Base-by-base conservation (phyloP, 2,113 vertebrate species). In the Rhinolophus sinicus region DNA sequence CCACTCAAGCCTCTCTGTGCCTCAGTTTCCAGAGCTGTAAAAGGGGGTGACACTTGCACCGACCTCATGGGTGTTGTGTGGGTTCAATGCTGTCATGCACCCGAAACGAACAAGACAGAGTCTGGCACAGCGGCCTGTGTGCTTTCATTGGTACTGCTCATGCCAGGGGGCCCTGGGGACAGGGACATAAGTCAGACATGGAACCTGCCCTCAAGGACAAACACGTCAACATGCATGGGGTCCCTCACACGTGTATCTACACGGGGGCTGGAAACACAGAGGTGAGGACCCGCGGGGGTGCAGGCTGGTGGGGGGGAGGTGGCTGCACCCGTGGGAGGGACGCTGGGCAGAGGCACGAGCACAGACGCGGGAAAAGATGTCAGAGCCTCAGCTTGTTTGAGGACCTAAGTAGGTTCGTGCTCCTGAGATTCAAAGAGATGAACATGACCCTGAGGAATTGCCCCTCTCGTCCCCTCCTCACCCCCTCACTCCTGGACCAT, bases 341-440 rank as follows among this genome's bases (percentile, higher is more conserved):
- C 1, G 14, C n/a, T 4, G 33, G 77, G 38, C 35, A 10, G 58
- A 30, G 58, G 19, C 22, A 22, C 3, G 3, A 11, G 38, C 30
- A 12, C 0, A 11, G 16, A 7, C 16, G 1, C 28, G 5, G 50
- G 13, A 16, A 33, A 24, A 4, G 8, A 26, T 7, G 22, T 2
- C 15, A 38, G 35, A 35, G 28, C 1, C n/a, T 30, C 33, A 0
- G 30, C 38, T 30, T 14, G 7, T 33, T 4, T 18, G 26, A 73
- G 24, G 6, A 38, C 18, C 30, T 13, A 24, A 1, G 16, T 9
- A 8, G 33, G 24, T 18, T 60, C 50, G 2, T 5, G 11, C 22
- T 30, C 64, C 28, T 67, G 33, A 30, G 22, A 2, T 33, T 38
- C 1, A 9, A 22, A 24, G 28, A 28, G 38, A 44, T 30, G 30